phyloP scores from a whole-genome alignment of 2,113 vertebrate genomes.

The Ochotona curzoniae region DNA sequence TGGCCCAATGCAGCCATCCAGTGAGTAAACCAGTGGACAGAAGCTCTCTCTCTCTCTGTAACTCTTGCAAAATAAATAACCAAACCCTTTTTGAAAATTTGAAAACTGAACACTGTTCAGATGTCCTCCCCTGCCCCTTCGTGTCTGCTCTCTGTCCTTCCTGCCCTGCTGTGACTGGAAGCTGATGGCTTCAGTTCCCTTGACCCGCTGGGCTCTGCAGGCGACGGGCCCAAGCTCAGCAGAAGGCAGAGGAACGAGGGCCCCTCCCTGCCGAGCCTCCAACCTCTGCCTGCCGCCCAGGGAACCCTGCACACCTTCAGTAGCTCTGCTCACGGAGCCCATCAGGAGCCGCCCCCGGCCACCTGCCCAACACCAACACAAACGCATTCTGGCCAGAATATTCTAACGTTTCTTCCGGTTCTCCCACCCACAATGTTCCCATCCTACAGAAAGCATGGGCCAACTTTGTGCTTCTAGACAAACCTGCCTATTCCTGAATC shows the following conservation, averaged over 20 bases:
- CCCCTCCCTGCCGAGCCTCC: neutral
- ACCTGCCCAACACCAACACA: neutral
- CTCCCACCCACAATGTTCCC: neutral
- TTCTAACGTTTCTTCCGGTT: neutral
- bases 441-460: neutral
- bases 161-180: neutral
- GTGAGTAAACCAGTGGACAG: no score
- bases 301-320: neutral
- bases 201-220: neutral
- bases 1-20: no score
- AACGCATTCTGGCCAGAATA: neutral
- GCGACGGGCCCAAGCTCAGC: neutral
- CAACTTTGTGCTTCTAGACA: conserved; percentile 19
- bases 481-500: neutral
- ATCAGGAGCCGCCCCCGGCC: neutral
- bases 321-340: conserved; percentile 1
- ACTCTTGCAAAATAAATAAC: no score
- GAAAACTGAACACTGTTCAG: neutral
- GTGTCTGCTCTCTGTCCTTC: neutral
- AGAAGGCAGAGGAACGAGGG: neutral
- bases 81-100: no score
- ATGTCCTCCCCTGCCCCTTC: neutral
- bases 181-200: neutral
- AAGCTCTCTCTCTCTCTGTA: no score
- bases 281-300: neutral